These are phyloP conservation scores for Tipula unca DNA, from an alignment of 2,888 invertebrate genomes.

Conservation along the genomic window DNA sequence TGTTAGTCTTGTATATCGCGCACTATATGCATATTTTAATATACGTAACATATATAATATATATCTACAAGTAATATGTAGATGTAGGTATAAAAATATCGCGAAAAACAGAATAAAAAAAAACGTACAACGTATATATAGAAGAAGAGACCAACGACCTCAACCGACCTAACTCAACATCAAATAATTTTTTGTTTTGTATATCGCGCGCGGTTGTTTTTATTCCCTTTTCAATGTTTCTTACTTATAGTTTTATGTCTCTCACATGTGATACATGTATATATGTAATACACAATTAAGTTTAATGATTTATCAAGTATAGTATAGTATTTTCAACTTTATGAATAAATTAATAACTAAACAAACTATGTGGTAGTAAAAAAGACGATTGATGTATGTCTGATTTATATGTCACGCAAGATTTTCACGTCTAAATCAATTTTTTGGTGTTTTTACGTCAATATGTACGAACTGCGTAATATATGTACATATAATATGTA, in stretches of 20 bases:
- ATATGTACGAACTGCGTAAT: background rate
- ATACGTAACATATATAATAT: background rate
- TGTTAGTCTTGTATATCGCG: background rate
- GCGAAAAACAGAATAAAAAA: slow-evolving; percentile 16
- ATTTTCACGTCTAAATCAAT: background rate
- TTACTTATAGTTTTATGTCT: background rate
- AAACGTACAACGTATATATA: background rate
- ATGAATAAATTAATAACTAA: background rate
- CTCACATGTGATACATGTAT: slow-evolving; percentile 8
- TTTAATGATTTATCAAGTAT: background rate
- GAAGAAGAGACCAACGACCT: slow-evolving; percentile 26
- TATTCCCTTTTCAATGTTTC: slow-evolving; percentile 8
- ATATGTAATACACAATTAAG: background rate
- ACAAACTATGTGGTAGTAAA: background rate
- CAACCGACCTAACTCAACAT: slow-evolving; percentile 28
- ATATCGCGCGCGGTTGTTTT: background rate
- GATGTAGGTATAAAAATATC: slow-evolving; percentile 15
- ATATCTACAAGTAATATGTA: background rate
- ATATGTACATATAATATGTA: background rate
- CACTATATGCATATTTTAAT: background rate
- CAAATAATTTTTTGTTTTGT: background rate
- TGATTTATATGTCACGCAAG: background rate
- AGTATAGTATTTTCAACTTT: background rate
- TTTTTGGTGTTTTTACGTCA: background rate
- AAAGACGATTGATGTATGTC: background rate